phyloP scores from a whole-genome alignment of 2,888 invertebrate genomes.

The Junonia oenone region DNA sequence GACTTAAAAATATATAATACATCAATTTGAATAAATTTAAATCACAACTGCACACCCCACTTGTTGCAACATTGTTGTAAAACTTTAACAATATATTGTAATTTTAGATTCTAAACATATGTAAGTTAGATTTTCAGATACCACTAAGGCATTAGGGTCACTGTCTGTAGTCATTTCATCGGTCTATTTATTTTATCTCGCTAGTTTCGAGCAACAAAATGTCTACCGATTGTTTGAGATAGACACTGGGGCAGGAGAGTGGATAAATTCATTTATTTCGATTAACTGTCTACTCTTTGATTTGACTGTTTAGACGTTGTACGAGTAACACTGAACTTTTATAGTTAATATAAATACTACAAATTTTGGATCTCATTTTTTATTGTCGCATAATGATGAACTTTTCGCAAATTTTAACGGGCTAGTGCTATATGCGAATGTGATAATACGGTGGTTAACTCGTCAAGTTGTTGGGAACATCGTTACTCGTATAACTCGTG shows the following conservation, averaged over 20 bases:
- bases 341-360: not conserved
- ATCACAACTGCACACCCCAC: not conserved
- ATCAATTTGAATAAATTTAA: not conserved
- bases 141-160: not conserved
- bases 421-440: constrained; percentile 4
- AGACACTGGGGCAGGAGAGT: not conserved
- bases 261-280: not conserved
- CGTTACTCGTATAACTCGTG: constrained; percentile 20
- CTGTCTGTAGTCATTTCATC: not conserved
- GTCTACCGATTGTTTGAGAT: not conserved
- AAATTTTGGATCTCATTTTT: constrained; percentile 6
- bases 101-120: not conserved
- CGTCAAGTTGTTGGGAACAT: not conserved
- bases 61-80: constrained; percentile 2
- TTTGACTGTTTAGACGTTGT: not conserved
- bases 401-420: not conserved
- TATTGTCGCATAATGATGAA: not conserved
- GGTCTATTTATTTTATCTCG: not conserved
- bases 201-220: not conserved
- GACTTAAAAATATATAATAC: not conserved
- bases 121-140: not conserved
- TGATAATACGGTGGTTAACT: constrained; percentile 10
- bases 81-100: not conserved
- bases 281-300: not conserved
- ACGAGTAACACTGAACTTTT: constrained; percentile 6